phyloP scores from a whole-genome alignment of 64 coral and sea anemone species.

The Pocillopora verrucosa region DNA sequence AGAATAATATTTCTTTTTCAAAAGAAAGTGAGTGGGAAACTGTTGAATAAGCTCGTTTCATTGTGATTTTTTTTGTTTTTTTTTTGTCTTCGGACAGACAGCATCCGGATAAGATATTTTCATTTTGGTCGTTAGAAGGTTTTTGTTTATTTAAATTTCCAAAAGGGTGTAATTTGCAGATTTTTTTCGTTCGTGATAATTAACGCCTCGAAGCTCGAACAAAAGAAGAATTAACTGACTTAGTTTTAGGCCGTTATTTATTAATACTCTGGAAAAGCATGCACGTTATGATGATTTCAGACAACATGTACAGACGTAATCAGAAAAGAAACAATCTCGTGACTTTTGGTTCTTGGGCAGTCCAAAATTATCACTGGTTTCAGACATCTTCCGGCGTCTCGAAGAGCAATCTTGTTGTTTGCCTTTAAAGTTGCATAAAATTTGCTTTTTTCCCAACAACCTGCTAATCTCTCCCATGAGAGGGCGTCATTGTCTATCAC shows the following conservation, averaged over 20 bases:
- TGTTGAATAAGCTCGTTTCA: not conserved
- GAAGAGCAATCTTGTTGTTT: slow-evolving; percentile 19
- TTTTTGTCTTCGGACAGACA: not conserved
- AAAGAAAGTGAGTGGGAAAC: too few species aligned
- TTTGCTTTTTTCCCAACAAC: not conserved
- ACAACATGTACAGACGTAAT: not conserved
- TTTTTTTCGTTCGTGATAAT: not conserved
- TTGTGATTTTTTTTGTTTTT: not conserved
- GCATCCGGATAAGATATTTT: slow-evolving; percentile 22
- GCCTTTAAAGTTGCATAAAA: not conserved
- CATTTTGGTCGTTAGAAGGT: not conserved
- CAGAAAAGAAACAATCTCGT: not conserved
- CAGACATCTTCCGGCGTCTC: not conserved
- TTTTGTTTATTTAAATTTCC: slow-evolving; percentile 13
- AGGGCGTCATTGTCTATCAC: not conserved
- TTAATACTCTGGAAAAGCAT: not conserved
- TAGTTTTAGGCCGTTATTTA: not conserved
- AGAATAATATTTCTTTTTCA: too few species aligned
- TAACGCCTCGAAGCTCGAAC: not conserved
- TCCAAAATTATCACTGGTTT: not conserved
- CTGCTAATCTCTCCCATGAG: slow-evolving; percentile 41
- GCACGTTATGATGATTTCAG: not conserved
- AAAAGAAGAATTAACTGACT: slow-evolving; percentile 34
- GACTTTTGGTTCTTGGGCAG: not conserved
- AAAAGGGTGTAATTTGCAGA: slow-evolving; percentile 1